Evolutionary conservation across 1,140 invertebrate species (phyloP), one percentile per base, ranked within the genome.

Genomic region (Pseudomyrmex cubaensis): DNA sequence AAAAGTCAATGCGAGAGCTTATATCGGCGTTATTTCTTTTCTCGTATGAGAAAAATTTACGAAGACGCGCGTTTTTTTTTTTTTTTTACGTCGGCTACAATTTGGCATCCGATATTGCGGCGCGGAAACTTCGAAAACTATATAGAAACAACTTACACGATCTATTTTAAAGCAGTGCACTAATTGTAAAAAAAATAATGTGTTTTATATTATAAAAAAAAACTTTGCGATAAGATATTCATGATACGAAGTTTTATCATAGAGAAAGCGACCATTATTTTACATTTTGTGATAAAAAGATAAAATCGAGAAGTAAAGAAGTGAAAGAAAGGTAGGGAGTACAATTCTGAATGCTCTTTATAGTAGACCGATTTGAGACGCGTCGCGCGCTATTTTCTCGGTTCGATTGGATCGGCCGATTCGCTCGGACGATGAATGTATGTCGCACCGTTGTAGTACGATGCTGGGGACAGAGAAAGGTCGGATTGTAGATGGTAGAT

Each of bases 401-500:
- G 88, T 85, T 83, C 25, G 35, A 85, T 87, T 52, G 70, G 46
- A 75, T 82, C 54, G 67, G 69, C 25, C 50, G 83, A 80, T 84
- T 80, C 50, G 57, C 35, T 62, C 52, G 83, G 70, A 80, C 64
- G 64, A 59, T 73, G 59, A 35, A 74, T 56, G 22, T 44, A 84
- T 52, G 62, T 83, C 74, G 22, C 44, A 12, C 8, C 76, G 52
- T 35, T 80, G 50, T 56, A 64, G 50, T 35, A 44, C 20, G 62
- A 83, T 15, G 54, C 22, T 54, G 61, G 62, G 80, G 80, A 44
- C 12, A 67, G 87, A 83, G 88, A 87, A 83, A 84, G 54, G 52
- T 69, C 12, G 64, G 73, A 89, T 90, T 84, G 85, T 87, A 90
- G 87, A 88, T 52, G 67, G 80, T 83, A 44, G 83, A 82, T 85